Conservation (phyloP, 2,113 vertebrate species). For the Phalacrocorax brasilianus region DNA sequence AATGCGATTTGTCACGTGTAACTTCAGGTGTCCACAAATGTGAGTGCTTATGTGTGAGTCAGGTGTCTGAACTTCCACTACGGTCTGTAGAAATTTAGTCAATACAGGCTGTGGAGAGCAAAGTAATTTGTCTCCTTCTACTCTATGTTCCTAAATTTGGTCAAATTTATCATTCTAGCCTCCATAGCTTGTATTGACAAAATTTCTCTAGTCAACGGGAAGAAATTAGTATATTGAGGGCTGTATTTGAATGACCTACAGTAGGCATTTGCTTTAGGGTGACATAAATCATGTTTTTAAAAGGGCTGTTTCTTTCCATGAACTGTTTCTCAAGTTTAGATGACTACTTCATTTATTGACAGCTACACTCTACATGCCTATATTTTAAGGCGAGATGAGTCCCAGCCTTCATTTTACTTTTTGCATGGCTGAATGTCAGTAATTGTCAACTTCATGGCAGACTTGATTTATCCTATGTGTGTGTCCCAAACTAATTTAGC, state of each 20-base stretch:
- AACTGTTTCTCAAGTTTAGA: not conserved
- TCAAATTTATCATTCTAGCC: not conserved
- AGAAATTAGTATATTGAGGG: not conserved
- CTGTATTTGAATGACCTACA: not conserved
- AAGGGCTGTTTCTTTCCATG: not conserved
- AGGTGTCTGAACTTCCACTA: not conserved
- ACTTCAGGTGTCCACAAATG: fast-evolving
- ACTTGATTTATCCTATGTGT: not conserved
- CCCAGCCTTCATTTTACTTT: not conserved
- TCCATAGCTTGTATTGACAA: not conserved
- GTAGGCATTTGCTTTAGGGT: not conserved
- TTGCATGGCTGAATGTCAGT: not conserved
- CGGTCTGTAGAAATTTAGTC: not conserved
- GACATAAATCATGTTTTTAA: not conserved
- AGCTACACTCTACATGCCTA: not conserved
- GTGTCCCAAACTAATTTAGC: not conserved
- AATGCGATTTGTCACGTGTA: not conserved
- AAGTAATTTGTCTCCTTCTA: not conserved
- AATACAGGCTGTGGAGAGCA: not conserved
- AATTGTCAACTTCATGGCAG: not conserved
- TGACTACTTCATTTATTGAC: not conserved
- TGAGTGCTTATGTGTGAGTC: not conserved
- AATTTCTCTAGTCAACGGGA: not conserved
- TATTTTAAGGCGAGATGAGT: not conserved
- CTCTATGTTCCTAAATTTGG: not conserved